Evolutionary conservation across 2,888 invertebrate species (phyloP), one percentile per base, ranked within the genome.

Genomic region (Ormyrus thymus): DNA sequence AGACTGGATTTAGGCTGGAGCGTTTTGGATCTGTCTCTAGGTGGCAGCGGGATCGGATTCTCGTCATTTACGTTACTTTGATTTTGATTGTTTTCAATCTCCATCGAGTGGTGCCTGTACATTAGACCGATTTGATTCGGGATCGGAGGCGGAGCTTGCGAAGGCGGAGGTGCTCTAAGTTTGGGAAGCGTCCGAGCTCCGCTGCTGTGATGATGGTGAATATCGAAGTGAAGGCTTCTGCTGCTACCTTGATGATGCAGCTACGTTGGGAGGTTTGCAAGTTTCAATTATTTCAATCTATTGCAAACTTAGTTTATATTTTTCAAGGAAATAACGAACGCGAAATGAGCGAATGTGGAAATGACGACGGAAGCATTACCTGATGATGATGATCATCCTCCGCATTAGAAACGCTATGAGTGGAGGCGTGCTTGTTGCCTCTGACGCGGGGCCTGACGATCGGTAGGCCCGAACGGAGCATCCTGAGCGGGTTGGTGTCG

Each of bases 41-140:
- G 96, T 0, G 96, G 96, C 81, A 97, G 89, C 0, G 96, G 96
- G 81, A 96, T 93, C 0, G 94, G 94, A 90, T 95, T 95, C 56
- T 89, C 90, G 51, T 90, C 90, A 77, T 85, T 87, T 72, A 85
- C 84, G 79, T 87, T 89, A 29, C 80, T 86, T 81, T 89, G 85
- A 84, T 89, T 85, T 79, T 87, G 82, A 83, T 89, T 84, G 81
- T 86, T 84, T 83, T 88, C 83, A 75, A 88, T 85, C 75, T 87
- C 85, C 82, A 85, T 74, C 69, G 85, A 83, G 86, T 84, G 82
- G 11, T 76, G 78, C 51, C 70, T 46, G 29, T 75, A 62, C 3
- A 74, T 45, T 74, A 51, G 43, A n/a, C 62, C 45, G 70, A 6
- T 46, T 6, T 65, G 76, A 8, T 11, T 61, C 0, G 84, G 85